These are phyloP conservation scores for Agrochola litura DNA, from an alignment of 2,888 invertebrate genomes.

Conservation along the genomic window DNA sequence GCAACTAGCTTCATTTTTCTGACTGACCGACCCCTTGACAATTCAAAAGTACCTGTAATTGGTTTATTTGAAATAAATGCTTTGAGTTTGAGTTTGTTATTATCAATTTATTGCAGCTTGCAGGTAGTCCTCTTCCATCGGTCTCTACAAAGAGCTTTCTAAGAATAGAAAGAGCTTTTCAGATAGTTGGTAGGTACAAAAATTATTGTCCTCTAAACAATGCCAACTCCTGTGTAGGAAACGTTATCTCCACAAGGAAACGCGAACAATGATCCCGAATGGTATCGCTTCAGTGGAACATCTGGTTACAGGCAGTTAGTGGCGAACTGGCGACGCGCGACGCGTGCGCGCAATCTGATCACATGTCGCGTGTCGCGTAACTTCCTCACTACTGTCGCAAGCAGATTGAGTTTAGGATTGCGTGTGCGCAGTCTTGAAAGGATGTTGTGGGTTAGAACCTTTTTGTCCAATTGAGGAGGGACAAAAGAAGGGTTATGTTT, in stretches of 20 bases:
- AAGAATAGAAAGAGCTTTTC: constrained; percentile 4
- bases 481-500: neutral
- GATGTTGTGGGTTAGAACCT: constrained; percentile 10
- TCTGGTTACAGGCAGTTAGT: constrained; percentile 60
- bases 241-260: constrained; percentile 58
- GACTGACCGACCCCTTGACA: no score
- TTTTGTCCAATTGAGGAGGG: neutral
- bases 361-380: constrained; percentile 60
- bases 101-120: no score
- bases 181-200: constrained; percentile 7
- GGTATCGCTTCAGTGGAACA: constrained; percentile 53
- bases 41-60: no score
- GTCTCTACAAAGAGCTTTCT: neutral
- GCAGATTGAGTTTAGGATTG: constrained; percentile 61
- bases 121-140: no score
- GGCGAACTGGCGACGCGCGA: constrained; percentile 60
- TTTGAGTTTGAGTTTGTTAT: no score
- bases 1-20: no score
- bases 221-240: constrained; percentile 20
- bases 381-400: constrained; percentile 53
- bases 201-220: constrained; percentile 33
- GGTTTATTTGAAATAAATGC: no score
- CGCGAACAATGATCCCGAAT: constrained; percentile 60
- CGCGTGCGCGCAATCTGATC: constrained; percentile 67
- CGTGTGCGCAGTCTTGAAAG: constrained; percentile 14